Evolutionary conservation across 2,113 vertebrate genomes (phyloP).

Genomic region (Hemiscyllium ocellatum): DNA sequence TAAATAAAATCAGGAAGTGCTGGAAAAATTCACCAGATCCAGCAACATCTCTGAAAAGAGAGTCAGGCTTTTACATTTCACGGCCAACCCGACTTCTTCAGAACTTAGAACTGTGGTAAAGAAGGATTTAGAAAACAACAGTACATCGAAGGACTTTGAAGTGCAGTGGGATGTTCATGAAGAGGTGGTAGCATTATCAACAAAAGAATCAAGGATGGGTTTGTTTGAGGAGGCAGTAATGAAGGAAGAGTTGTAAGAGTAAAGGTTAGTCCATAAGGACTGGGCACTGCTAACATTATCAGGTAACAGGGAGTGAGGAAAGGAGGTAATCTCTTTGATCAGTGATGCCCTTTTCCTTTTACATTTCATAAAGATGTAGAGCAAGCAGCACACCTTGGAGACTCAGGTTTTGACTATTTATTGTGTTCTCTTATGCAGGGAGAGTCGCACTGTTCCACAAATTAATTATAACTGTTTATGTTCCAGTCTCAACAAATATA

Average conservation of each 20-base stretch:
- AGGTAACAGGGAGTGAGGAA: background rate
- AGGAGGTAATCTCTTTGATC: background rate
- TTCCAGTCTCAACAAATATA: background rate
- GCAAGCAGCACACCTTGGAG: too few relatives aligned
- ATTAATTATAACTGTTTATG: too few relatives aligned
- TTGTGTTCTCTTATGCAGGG: too few relatives aligned
- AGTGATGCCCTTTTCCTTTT: background rate
- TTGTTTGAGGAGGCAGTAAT: background rate
- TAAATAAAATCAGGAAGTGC: too few relatives aligned
- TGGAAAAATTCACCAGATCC: too few relatives aligned
- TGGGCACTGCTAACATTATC: background rate
- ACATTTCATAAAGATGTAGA: background rate
- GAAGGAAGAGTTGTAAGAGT: background rate
- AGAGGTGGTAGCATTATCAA: too few relatives aligned
- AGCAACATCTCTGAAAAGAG: too few relatives aligned
- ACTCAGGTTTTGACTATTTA: too few relatives aligned
- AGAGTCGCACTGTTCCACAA: too few relatives aligned
- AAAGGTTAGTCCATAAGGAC: background rate
- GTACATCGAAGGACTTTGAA: background rate
- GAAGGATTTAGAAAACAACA: background rate
- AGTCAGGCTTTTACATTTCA: too few relatives aligned
- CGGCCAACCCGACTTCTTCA: background rate
- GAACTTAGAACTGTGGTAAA: background rate
- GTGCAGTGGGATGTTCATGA: background rate
- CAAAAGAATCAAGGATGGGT: too few relatives aligned